phyloP scores from a whole-genome alignment of 2,797 vertebrate species.

The Morus bassanus region DNA sequence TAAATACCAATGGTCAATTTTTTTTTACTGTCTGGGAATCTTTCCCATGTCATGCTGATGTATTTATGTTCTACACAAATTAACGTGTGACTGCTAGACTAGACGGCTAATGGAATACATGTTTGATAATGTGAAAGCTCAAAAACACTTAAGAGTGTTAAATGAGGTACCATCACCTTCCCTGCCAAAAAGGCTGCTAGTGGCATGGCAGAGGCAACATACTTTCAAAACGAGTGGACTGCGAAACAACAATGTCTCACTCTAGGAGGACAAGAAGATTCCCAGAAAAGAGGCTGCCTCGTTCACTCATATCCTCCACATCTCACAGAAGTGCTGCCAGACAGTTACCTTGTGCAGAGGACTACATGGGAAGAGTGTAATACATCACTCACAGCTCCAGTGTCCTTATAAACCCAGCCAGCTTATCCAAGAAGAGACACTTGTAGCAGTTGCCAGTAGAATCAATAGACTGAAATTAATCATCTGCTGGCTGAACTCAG shows the following conservation, averaged over 20 bases:
- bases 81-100: not conserved
- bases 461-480: conserved; percentile 44
- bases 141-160: not conserved
- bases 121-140: not conserved
- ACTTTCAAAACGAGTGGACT: not conserved
- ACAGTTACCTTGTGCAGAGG: not conserved
- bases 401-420: not conserved
- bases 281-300: not conserved
- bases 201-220: not conserved
- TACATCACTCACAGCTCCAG: not conserved
- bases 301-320: not conserved
- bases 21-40: not conserved
- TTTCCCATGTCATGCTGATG: not conserved
- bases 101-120: not conserved
- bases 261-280: not conserved
- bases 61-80: conserved; percentile 1
- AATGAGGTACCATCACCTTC: not conserved
- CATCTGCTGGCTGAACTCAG: not conserved
- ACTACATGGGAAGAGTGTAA: not conserved
- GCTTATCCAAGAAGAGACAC: not conserved
- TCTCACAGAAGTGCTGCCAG: not conserved
- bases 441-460: not conserved
- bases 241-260: not conserved
- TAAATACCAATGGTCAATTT: not conserved
- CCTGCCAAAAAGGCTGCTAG: not conserved